Evolutionary conservation across 2,797 vertebrate genomes (phyloP).

Genomic region (Alauda arvensis): DNA sequence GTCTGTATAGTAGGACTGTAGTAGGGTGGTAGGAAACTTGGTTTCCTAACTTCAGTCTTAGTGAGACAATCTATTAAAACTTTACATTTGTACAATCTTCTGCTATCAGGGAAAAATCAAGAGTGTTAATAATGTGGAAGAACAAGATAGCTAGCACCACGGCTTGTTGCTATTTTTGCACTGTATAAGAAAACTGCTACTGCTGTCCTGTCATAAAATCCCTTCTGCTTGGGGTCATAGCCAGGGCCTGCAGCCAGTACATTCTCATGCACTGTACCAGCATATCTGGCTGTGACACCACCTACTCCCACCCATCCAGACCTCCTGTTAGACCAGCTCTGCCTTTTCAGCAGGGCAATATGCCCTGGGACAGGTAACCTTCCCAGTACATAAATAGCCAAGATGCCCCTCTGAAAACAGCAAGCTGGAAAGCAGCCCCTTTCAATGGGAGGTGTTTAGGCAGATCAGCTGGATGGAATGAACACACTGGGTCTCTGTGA

Average conservation of each 20-base stretch:
- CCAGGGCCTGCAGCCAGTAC: not conserved
- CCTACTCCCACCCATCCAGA: not conserved
- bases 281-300: not conserved
- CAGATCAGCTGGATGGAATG: not conserved
- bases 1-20: not conserved
- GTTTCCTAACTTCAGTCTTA: not conserved
- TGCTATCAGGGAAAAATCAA: not conserved
- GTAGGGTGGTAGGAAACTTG: not conserved
- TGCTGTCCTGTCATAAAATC: not conserved
- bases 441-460: not conserved
- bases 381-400: fast-evolving
- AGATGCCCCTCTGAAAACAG: not conserved
- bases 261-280: fast-evolving
- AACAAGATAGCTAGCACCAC: not conserved
- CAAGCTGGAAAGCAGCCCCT: not conserved
- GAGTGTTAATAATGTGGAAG: not conserved
- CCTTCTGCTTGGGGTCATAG: not conserved
- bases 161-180: not conserved
- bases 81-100: not conserved
- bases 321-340: not conserved
- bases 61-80: not conserved
- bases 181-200: not conserved
- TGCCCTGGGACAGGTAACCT: not conserved
- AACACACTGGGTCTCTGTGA: fast-evolving
- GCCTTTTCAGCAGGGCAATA: not conserved